Base-by-base conservation (phyloP, 2,113 vertebrate species). In the Bostrychus sinensis region DNA sequence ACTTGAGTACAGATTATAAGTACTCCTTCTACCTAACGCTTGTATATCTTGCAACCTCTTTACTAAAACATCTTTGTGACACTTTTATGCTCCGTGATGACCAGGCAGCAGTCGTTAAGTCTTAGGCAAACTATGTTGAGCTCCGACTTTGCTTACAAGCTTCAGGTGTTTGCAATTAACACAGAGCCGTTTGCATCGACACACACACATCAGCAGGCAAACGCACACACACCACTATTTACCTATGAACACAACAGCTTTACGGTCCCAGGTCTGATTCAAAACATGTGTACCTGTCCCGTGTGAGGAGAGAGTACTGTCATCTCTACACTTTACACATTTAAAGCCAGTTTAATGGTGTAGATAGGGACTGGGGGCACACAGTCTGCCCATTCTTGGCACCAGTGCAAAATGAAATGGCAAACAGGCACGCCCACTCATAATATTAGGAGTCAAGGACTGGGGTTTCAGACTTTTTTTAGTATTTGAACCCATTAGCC, bases 101-200 rank as follows among this genome's bases (percentile, higher is more conserved):
- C 39, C 16, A 17, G 45, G 16, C 61, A 42, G 53, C 46, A 26
- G 50, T 63, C 48, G 51, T 78, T 67, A 73, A 62, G 62, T 2
- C 55, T 56, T 5, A 50, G 58, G 38, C 55, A 72, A 77, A 82
- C 42, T 59, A 10, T 64, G 77, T 70, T 46, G 59, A 60, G 69
- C 34, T 70, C 20, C 65, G 32, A 54, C 63, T 71, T 66, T 66
- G 62, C 77, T 80, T 80, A 76, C 66, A 62, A 80, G 66, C 80
- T 67, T 83, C 88, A 88, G 81, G 87, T 90, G 90, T 87, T 90
- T 88, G 82, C 73, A 79, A 77, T 91, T 89, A 90, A 69, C 84
- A 80, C 75, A 69, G 59, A 46, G 37, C 64, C 43, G 56, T 72
- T 74, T 70, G 46, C 56, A 28, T 62, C 56, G 26, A 58, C 72